Base-by-base conservation (phyloP, 1,140 invertebrate genomes). In the Zaprionus capensis region DNA sequence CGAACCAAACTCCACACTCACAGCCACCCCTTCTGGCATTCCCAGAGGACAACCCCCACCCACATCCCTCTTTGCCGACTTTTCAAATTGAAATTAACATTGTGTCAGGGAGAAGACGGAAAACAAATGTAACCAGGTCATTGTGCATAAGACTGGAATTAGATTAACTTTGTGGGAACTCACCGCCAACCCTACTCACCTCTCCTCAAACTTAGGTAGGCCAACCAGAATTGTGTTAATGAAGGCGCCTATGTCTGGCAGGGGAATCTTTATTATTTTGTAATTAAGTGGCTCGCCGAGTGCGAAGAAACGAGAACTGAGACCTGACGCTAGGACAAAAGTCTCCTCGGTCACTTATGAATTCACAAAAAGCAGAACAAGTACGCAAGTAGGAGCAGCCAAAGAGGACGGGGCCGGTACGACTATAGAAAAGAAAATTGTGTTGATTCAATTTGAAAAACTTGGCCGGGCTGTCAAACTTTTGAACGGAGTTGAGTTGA, bases 261-360 rank as follows among this genome's bases (percentile, higher is more conserved):
- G 44, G 55, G 64, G 84, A 90, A 88, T 88, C 85, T 90, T 86
- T 90, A 88, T 88, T 88, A 88, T 88, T 88, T 88, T 85, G 78
- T 88, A 90, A 88, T 90, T 85, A 88, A 90, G 84, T 90, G 80
- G 85, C 84, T 88, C 86, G 82, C 67, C 79, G 72, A 75, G 75
- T 80, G 74, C 38, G 9, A 9, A 12, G 46, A 49, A 22, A 12
- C 20, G 20, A 22, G 46, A 81, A 81, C 82, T 74, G 72, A 82
- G 71, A 76, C 70, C 55, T n/a, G 6, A 44, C 26, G 69, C 74
- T n/a, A 58, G 46, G 64, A 67, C 61, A 62, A 53, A 36, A 58
- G 57, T 22, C 64, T 56, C 72, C 53, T 41, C 68, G 81, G 81
- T 81, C 82, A 83, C 81, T 83, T 83, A 38, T 46, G 61, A 62